A percentile compares a stretch with the other conserved stretches of the same genome.
Conservation (phyloP, 2,113 vertebrate species). For the Corythoichthys intestinalis region DNA sequence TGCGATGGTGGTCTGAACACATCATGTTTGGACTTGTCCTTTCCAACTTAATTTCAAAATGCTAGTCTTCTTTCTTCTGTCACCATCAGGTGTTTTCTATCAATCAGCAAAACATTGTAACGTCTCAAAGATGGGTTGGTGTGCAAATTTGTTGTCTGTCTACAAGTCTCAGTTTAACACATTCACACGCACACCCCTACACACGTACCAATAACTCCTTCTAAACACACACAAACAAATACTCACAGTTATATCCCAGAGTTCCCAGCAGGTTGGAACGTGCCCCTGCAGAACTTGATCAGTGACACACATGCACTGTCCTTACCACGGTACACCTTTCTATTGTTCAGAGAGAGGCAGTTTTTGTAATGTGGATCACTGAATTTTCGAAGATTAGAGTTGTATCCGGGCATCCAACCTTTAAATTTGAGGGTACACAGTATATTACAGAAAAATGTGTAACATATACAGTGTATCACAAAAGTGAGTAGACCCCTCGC, state of each 20-base stretch:
- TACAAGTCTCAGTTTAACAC: slow-evolving; percentile 22
- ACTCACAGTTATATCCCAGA: slow-evolving; percentile 26
- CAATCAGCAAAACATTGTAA: slow-evolving; percentile 44
- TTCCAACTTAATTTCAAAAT: slow-evolving; percentile 11
- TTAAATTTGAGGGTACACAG: neutral
- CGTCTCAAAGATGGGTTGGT: slow-evolving; percentile 14
- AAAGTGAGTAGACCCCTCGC: too few species aligned
- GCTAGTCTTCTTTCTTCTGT: slow-evolving; percentile 15
- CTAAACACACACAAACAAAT: slow-evolving; percentile 27
- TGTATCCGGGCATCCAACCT: neutral
- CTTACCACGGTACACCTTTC: slow-evolving; percentile 46
- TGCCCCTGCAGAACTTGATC: slow-evolving; percentile 60
- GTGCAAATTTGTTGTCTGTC: slow-evolving; percentile 35
- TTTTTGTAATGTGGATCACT: neutral
- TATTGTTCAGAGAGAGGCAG: slow-evolving; percentile 34
- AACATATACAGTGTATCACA: too few species aligned
- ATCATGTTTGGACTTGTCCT: slow-evolving; percentile 17
- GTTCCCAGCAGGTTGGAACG: slow-evolving; percentile 54
- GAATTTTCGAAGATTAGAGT: neutral
- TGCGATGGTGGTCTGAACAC: slow-evolving; percentile 16
- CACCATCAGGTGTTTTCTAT: slow-evolving; percentile 60
- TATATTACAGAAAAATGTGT: neutral
- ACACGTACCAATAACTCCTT: slow-evolving; percentile 26
- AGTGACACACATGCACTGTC: slow-evolving; percentile 55
- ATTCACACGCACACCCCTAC: slow-evolving; percentile 16